phyloP scores from a whole-genome alignment of 2,113 vertebrate genomes.

The Pardalotus punctatus region DNA sequence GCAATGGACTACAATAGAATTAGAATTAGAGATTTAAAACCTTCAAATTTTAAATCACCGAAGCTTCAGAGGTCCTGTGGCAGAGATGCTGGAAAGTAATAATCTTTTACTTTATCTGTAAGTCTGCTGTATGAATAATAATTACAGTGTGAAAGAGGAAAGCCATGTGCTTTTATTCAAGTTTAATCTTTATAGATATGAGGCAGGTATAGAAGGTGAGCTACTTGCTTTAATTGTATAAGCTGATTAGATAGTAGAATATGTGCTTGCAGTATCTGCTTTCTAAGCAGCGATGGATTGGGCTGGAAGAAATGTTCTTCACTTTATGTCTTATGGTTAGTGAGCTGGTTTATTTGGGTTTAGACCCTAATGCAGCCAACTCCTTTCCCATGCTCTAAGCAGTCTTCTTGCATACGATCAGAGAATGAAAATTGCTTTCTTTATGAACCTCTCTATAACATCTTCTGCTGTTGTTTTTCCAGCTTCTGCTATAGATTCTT shows the following conservation, averaged over 20 bases:
- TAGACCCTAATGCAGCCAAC: neutral
- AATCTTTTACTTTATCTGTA: neutral
- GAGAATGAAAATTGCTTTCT: neutral
- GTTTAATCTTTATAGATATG: conserved; percentile 13
- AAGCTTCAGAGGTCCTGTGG: neutral
- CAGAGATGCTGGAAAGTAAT: neutral
- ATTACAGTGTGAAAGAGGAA: neutral
- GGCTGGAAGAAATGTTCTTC: neutral
- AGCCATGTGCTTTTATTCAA: neutral
- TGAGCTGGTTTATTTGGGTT: neutral
- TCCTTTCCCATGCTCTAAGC: neutral
- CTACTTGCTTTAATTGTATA: conserved; percentile 8
- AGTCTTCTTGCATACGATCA: neutral
- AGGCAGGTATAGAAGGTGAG: neutral
- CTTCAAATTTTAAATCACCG: neutral
- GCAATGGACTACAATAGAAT: neutral
- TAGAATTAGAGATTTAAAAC: neutral
- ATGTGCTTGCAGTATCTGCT: neutral
- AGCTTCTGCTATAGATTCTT: neutral
- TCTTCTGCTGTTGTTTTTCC: neutral
- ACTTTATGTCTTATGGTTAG: neutral
- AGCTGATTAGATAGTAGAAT: conserved; percentile 22
- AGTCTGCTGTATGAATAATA: conserved; percentile 1
- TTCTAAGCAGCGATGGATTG: neutral
- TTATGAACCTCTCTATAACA: neutral